A percentile compares a stretch with the other conserved stretches of the same genome.
Evolutionary conservation across 1,140 invertebrate species (phyloP).

Genomic region (Idris sp.): DNA sequence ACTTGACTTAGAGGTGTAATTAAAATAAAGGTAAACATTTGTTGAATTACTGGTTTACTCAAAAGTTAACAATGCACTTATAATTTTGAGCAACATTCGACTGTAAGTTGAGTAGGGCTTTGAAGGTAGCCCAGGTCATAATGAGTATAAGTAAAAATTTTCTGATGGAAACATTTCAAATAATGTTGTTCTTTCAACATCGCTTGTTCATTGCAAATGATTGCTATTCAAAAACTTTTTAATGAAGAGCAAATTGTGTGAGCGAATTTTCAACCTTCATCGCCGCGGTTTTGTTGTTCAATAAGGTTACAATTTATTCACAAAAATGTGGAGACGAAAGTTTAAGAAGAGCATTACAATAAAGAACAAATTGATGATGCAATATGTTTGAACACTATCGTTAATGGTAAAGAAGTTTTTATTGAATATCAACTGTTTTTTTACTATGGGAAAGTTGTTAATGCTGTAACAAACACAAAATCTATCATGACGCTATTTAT

Average conservation of each 20-base stretch:
- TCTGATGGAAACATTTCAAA: constrained; percentile 53
- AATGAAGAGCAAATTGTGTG: too few species aligned
- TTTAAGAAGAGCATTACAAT: constrained; percentile 16
- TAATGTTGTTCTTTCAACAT: constrained; percentile 62
- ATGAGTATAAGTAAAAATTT: constrained; percentile 31
- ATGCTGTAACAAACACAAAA: not conserved
- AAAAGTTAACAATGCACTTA: too few species aligned
- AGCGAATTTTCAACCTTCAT: constrained; percentile 60
- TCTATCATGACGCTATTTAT: constrained; percentile 13
- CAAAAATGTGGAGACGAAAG: constrained; percentile 11
- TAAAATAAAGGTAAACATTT: too few species aligned
- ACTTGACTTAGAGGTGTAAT: too few species aligned
- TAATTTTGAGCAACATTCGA: not conserved
- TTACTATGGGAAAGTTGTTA: not conserved
- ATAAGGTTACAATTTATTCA: constrained; percentile 30
- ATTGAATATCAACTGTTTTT: too few species aligned
- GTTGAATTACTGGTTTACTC: too few species aligned
- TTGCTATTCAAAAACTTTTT: constrained; percentile 51
- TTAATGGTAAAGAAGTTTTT: not conserved
- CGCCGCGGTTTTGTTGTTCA: constrained; percentile 27
- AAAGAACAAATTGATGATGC: constrained; percentile 18
- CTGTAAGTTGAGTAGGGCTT: constrained; percentile 22
- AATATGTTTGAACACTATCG: not conserved
- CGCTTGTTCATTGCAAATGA: constrained; percentile 65
- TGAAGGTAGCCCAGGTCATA: constrained; percentile 12